Percentiles rank a stretch among this genome's conserved stretches.
These are phyloP conservation scores for Macropus fuliginosus DNA, from an alignment of 2,797 vertebrate species.

Conservation along the genomic window DNA sequence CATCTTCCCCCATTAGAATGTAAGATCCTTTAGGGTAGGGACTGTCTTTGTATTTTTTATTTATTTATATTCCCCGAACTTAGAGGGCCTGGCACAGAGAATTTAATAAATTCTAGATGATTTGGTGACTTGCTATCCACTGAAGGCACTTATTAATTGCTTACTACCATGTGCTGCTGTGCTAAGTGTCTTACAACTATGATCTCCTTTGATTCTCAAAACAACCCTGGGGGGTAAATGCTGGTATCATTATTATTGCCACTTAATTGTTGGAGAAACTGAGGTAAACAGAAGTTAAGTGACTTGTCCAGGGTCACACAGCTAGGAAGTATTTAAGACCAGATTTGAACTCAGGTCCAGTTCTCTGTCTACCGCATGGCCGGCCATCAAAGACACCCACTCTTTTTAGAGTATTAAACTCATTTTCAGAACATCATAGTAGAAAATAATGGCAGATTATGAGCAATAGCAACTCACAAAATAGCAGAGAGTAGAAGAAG, in stretches of 20 bases:
- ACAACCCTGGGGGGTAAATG: neutral
- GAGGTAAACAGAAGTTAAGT: neutral
- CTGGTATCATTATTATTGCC: neutral
- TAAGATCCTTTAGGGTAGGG: neutral
- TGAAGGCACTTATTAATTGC: neutral
- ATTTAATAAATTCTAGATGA: neutral
- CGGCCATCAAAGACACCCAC: neutral
- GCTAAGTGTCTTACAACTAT: neutral
- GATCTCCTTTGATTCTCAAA: neutral
- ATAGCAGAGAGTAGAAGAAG: neutral
- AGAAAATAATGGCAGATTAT: neutral
- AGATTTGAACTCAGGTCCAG: neutral
- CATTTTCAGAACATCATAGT: neutral
- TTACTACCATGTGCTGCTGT: neutral
- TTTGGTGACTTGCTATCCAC: neutral
- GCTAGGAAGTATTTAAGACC: neutral
- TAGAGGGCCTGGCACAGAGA: neutral
- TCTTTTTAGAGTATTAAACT: neutral
- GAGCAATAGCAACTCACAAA: neutral
- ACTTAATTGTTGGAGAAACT: neutral
- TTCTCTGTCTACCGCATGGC: neutral
- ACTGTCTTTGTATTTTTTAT: neutral
- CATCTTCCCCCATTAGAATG: neutral
- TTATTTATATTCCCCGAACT: neutral
- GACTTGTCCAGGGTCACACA: neutral